phyloP scores from a whole-genome alignment of 2,888 invertebrate species.

The Rhagophthalmus giganteus region DNA sequence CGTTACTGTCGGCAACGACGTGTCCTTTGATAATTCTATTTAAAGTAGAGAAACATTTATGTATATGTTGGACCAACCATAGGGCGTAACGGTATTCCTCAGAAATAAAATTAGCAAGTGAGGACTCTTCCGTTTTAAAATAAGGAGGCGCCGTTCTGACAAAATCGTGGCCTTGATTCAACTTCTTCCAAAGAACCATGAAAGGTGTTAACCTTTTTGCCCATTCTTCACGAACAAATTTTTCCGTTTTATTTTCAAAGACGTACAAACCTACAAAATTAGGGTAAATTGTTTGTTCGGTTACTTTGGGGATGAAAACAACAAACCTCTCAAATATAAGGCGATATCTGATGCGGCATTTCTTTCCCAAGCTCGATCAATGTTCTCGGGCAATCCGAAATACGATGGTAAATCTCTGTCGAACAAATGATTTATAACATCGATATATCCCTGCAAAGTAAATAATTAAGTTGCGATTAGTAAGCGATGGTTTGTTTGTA shows the following conservation, averaged over 20 bases:
- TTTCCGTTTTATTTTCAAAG: slow-evolving; percentile 26
- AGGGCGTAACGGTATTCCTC: slow-evolving; percentile 66
- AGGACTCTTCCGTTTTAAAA: slow-evolving; percentile 45
- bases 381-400: slow-evolving; percentile 86
- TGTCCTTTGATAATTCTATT: slow-evolving; percentile 65
- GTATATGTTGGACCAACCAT: slow-evolving; percentile 64
- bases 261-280: slow-evolving; percentile 37
- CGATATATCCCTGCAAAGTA: slow-evolving; percentile 64
- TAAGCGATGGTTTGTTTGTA: too few species aligned
- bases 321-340: slow-evolving; percentile 62
- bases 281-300: too few species aligned
- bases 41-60: slow-evolving; percentile 62
- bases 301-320: too few species aligned
- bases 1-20: slow-evolving; percentile 53
- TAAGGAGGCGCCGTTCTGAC: slow-evolving; percentile 41
- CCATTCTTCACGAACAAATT: slow-evolving; percentile 55
- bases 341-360: slow-evolving; percentile 66
- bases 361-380: slow-evolving; percentile 81
- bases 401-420: slow-evolving; percentile 74
- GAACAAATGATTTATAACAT: slow-evolving; percentile 67
- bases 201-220: slow-evolving; percentile 68
- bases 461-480: neutral
- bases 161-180: slow-evolving; percentile 61
- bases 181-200: slow-evolving; percentile 81
- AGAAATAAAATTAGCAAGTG: slow-evolving; percentile 63